Conservation (phyloP, 2,888 invertebrate species). For the Tinea trinotella region DNA sequence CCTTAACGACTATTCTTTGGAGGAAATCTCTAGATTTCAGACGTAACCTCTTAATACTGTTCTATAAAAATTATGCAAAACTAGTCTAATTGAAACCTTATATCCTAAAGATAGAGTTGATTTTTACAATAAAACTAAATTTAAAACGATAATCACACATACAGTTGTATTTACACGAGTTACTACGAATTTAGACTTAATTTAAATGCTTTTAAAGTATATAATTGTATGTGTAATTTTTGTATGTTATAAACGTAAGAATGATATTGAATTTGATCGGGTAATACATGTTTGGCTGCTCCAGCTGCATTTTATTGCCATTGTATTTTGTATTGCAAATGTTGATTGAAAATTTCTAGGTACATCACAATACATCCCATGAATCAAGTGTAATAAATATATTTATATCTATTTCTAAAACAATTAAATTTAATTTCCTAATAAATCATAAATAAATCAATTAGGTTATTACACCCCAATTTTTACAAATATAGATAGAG, state of each 20-base stretch:
- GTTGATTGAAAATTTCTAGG: constrained; percentile 10
- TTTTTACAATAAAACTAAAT: too few relatives aligned
- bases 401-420: too few relatives aligned
- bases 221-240: not conserved
- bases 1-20: not conserved
- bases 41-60: not conserved
- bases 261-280: constrained; percentile 9
- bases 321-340: constrained; percentile 13
- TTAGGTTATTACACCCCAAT: too few relatives aligned
- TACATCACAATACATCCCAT: not conserved
- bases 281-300: constrained; percentile 8
- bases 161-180: too few relatives aligned
- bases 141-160: too few relatives aligned
- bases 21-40: not conserved
- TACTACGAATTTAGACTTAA: too few relatives aligned
- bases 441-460: too few relatives aligned
- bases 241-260: not conserved
- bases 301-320: constrained; percentile 9
- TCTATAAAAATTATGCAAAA: too few relatives aligned
- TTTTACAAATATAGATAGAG: too few relatives aligned
- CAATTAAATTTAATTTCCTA: too few relatives aligned
- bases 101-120: not conserved
- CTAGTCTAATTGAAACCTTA: too few relatives aligned
- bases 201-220: too few relatives aligned
- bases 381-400: not conserved